A percentile compares a stretch with the other conserved stretches of the same genome.
These are phyloP conservation scores for Bellardia bayeri DNA, from an alignment of 2,888 invertebrate genomes.

Conservation along the genomic window DNA sequence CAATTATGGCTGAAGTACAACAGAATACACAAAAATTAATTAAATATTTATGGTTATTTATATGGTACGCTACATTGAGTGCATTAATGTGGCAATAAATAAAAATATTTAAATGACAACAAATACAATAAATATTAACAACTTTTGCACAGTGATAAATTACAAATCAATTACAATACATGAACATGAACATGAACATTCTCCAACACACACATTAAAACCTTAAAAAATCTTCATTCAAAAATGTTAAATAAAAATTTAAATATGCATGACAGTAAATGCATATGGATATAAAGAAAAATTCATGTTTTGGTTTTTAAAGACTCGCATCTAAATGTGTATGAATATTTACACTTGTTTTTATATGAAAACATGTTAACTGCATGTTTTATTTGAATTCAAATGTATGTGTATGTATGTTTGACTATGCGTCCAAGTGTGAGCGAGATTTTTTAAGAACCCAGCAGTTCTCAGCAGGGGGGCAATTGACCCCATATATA, in stretches of 20 bases:
- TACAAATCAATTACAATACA: constrained; percentile 62
- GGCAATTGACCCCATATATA: too few species aligned
- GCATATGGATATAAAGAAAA: background rate
- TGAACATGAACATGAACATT: constrained; percentile 1
- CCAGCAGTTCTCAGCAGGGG: too few species aligned
- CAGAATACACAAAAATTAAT: constrained; percentile 32
- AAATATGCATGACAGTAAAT: background rate
- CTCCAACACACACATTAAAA: background rate
- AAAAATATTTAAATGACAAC: background rate
- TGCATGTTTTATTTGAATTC: constrained; percentile 19
- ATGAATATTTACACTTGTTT: constrained; percentile 12
- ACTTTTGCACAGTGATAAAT: constrained; percentile 49
- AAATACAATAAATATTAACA: constrained; percentile 47
- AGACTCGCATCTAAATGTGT: background rate
- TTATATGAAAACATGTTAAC: constrained; percentile 31
- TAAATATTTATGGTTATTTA: constrained; percentile 44
- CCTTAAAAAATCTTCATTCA: background rate
- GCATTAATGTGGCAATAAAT: constrained; percentile 47
- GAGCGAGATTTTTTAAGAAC: background rate
- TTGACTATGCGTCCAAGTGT: background rate
- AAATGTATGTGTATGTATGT: background rate
- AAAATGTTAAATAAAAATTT: background rate
- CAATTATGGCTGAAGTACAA: background rate
- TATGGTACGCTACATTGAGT: constrained; percentile 20
- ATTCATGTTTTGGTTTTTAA: background rate